Percentiles rank a stretch among this genome's conserved stretches.
These are phyloP conservation scores for Nyctibius bracteatus DNA, from an alignment of 2,113 vertebrate genomes.

Conservation along the genomic window DNA sequence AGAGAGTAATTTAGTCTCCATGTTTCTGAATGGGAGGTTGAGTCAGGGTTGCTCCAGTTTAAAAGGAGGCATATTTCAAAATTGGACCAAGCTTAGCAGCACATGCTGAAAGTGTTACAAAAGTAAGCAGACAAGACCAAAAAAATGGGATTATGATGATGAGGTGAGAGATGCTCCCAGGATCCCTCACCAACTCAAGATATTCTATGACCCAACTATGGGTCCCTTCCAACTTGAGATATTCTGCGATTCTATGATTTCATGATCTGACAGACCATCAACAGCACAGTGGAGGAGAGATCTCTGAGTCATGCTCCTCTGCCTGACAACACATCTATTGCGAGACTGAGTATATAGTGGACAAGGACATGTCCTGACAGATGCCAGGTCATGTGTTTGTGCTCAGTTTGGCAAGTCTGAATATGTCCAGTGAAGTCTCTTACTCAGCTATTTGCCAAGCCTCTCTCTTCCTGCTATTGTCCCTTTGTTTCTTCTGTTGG, in stretches of 20 bases:
- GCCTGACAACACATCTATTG: neutral
- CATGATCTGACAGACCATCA: neutral
- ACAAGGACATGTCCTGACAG: neutral
- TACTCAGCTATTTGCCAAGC: neutral
- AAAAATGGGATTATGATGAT: neutral
- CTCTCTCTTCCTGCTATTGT: neutral
- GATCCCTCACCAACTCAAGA: neutral
- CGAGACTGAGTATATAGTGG: fast-evolving
- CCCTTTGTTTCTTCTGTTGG: neutral
- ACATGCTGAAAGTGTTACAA: neutral
- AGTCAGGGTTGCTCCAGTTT: neutral
- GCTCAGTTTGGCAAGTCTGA: neutral
- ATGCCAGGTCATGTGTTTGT: neutral
- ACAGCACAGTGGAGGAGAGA: neutral
- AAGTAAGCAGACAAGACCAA: neutral
- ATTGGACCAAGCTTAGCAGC: neutral
- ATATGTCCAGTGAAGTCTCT: neutral
- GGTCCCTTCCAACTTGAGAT: neutral
- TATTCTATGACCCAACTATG: neutral
- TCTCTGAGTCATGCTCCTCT: neutral
- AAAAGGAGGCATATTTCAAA: neutral
- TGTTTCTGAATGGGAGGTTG: neutral
- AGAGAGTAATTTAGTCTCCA: neutral
- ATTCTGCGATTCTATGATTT: neutral
- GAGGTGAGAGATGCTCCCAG: neutral